Conservation (phyloP, 2,797 vertebrate genomes). For the Pteropus rufus region DNA sequence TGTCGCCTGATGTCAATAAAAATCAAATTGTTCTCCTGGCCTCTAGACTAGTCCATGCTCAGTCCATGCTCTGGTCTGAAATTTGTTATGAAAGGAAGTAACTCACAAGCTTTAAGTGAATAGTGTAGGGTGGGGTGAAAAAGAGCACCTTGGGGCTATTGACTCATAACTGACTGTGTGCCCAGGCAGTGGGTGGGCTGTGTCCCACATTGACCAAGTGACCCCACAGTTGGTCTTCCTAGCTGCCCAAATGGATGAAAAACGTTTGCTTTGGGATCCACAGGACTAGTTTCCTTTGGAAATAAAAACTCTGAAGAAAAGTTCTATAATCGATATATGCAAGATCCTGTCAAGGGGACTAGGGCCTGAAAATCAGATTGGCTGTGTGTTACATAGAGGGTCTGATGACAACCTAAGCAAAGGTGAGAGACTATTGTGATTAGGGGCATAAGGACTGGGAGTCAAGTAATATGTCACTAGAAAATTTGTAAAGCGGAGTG, state of each 20-base stretch:
- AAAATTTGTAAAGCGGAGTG: not conserved
- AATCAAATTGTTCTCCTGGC: constrained; percentile 7
- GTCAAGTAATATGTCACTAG: not conserved
- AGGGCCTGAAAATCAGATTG: not conserved
- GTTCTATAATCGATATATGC: not conserved
- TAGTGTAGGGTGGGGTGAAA: not conserved
- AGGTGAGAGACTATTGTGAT: not conserved
- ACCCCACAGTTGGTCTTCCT: not conserved
- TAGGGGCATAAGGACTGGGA: not conserved
- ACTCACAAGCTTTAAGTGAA: not conserved
- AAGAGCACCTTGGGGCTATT: not conserved
- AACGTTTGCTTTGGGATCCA: not conserved
- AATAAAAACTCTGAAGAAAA: constrained; percentile 4
- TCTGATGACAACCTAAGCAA: not conserved
- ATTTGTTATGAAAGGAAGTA: not conserved
- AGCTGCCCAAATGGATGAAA: not conserved
- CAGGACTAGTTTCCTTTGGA: not conserved
- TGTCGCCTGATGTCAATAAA: not conserved
- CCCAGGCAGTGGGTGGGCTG: not conserved
- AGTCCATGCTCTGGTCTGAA: not conserved
- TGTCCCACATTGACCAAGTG: not conserved
- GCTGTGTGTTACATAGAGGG: not conserved
- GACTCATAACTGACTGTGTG: not conserved
- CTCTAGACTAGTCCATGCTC: not conserved
- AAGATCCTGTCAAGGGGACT: not conserved